Evolutionary conservation across 2,797 vertebrate species (phyloP).

Genomic region (Botia almorhae): DNA sequence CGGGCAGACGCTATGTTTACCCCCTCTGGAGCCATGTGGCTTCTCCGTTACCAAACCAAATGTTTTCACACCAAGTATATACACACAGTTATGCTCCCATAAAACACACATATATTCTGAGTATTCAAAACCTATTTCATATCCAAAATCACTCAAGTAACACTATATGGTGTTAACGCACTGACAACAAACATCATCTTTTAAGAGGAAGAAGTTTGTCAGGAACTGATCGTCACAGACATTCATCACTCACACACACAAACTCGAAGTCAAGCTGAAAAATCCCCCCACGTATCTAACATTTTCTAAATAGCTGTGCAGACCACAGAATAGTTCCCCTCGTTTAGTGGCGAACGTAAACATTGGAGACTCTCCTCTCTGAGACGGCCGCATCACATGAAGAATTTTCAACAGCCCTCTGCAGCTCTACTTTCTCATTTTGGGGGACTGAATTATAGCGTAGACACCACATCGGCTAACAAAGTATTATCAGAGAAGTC

Average conservation of each 20-base stretch:
- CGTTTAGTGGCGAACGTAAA: conserved; percentile 74
- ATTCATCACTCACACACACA: conserved; percentile 44
- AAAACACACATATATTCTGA: conserved; percentile 36
- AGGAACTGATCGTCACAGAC: conserved; percentile 1
- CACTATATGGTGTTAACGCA: conserved; percentile 4
- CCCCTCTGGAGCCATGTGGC: conserved; percentile 62
- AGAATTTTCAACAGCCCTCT: conserved; percentile 48
- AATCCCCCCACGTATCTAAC: conserved; percentile 71
- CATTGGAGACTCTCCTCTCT: conserved; percentile 67
- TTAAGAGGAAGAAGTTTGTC: conserved; percentile 28
- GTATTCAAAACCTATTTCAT: conserved; percentile 8
- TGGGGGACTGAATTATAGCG: conserved; percentile 56
- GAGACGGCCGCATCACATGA: conserved; percentile 56
- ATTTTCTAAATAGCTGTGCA: conserved; percentile 79
- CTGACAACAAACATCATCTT: conserved; percentile 17
- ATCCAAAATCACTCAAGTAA: neutral
- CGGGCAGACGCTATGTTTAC: conserved; percentile 66
- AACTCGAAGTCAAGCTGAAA: conserved; percentile 36
- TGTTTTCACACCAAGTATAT: conserved; percentile 41
- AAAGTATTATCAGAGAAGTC: conserved; percentile 54
- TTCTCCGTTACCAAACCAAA: conserved; percentile 55
- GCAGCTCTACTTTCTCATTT: conserved; percentile 57
- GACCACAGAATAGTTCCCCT: conserved; percentile 81
- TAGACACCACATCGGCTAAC: conserved; percentile 56
- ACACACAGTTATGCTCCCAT: conserved; percentile 37